A percentile compares a stretch with the other conserved stretches of the same genome.
These are phyloP conservation scores for Leptopilina boulardi DNA, from an alignment of 1,140 invertebrate genomes.

Conservation along the genomic window DNA sequence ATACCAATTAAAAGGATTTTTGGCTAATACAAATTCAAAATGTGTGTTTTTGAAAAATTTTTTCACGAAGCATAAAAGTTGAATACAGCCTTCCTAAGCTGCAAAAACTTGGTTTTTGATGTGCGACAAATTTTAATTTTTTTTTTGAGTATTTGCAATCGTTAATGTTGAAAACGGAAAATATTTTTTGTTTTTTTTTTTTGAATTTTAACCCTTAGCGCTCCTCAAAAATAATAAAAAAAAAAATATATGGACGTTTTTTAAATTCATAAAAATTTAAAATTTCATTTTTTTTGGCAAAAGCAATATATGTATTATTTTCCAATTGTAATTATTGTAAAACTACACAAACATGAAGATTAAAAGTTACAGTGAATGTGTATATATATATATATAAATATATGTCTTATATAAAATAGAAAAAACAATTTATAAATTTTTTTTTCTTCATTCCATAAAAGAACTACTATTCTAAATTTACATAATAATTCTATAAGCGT, in stretches of 20 bases:
- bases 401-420: slow-evolving; percentile 4
- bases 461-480: not conserved
- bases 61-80: no score
- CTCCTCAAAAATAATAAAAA: not conserved
- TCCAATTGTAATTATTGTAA: not conserved
- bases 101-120: no score
- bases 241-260: no score
- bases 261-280: not conserved
- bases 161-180: no score
- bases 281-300: not conserved
- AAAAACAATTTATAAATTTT: slow-evolving; percentile 16
- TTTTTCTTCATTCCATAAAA: not conserved
- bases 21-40: no score
- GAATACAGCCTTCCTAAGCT: no score
- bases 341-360: not conserved
- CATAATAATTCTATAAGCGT: not conserved
- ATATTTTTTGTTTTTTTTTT: no score
- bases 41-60: no score
- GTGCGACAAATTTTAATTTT: no score
- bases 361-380: not conserved
- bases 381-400: not conserved
- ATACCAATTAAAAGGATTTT: no score
- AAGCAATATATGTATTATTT: slow-evolving; percentile 22
- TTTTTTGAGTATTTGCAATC: no score
- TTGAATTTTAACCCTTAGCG: not conserved